Percentiles rank a stretch among this genome's conserved stretches.
phyloP scores from a whole-genome alignment of 2,888 invertebrate genomes.

The Morpho deidamia region DNA sequence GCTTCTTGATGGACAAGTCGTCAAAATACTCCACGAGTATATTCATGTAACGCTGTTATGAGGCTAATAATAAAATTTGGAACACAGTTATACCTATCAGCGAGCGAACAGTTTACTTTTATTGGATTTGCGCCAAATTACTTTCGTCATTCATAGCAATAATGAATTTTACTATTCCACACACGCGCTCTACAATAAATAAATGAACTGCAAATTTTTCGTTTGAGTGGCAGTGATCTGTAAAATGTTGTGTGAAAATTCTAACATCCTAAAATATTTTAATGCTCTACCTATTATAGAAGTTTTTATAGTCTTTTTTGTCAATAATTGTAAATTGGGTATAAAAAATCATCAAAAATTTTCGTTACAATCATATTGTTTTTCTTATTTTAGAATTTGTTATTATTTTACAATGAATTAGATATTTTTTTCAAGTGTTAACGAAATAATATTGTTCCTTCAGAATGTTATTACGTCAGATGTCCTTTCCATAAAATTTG shows the following conservation, averaged over 20 bases:
- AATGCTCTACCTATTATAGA: too few relatives aligned
- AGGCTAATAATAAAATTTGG: slow-evolving; percentile 27
- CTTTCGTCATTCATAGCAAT: slow-evolving; percentile 1
- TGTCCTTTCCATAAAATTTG: too few relatives aligned
- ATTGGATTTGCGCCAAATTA: slow-evolving; percentile 15
- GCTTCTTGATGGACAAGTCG: slow-evolving; percentile 5
- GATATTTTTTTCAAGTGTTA: too few relatives aligned
- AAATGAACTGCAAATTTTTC: slow-evolving; percentile 8
- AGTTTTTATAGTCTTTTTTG: too few relatives aligned
- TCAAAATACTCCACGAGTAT: slow-evolving; percentile 2
- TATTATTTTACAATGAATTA: too few relatives aligned
- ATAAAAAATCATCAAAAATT: too few relatives aligned
- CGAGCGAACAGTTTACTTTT: slow-evolving; percentile 9
- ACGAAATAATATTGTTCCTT: too few relatives aligned
- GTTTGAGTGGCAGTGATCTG: not conserved
- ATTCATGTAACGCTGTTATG: slow-evolving; percentile 6
- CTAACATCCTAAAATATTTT: not conserved
- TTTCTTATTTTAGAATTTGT: too few relatives aligned
- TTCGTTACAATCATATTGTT: too few relatives aligned
- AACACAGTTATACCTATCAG: slow-evolving; percentile 20
- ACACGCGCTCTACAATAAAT: not conserved
- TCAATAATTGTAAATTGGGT: too few relatives aligned
- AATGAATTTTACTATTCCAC: not conserved
- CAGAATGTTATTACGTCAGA: too few relatives aligned
- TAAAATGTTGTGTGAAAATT: not conserved